Conservation (phyloP, 2,113 vertebrate species). For the Melospiza georgiana region DNA sequence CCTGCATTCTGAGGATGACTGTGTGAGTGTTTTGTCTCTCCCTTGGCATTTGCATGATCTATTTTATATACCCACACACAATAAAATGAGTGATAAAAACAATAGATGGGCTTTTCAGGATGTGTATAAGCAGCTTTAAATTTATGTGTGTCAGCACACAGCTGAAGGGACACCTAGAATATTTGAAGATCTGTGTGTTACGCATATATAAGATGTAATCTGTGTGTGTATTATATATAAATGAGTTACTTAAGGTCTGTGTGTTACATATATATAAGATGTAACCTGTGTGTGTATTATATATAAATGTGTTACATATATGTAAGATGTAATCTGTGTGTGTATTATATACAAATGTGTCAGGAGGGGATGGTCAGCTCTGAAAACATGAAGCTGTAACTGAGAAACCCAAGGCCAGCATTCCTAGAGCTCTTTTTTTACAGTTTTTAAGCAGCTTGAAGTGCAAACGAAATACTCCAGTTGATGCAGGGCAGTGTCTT, state of each 20-base stretch:
- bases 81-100: not conserved
- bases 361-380: not conserved
- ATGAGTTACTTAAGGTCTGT: not conserved
- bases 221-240: accelerated
- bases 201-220: too few relatives aligned
- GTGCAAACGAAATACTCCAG: not conserved
- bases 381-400: not conserved
- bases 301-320: not conserved
- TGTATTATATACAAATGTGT: not conserved
- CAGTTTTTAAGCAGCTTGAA: not conserved
- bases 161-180: not conserved
- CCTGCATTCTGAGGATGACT: not conserved
- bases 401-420: not conserved
- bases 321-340: too few relatives aligned
- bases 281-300: too few relatives aligned
- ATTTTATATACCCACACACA: not conserved
- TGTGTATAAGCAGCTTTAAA: not conserved
- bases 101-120: not conserved
- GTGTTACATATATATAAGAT: too few relatives aligned
- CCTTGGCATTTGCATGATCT: not conserved
- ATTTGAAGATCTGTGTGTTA: not conserved
- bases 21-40: not conserved
- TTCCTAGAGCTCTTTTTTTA: not conserved
- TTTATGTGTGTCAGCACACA: not conserved
- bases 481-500: not conserved